These are phyloP conservation scores for Campoplex capitator DNA, from an alignment of 2,888 invertebrate species.

Conservation along the genomic window DNA sequence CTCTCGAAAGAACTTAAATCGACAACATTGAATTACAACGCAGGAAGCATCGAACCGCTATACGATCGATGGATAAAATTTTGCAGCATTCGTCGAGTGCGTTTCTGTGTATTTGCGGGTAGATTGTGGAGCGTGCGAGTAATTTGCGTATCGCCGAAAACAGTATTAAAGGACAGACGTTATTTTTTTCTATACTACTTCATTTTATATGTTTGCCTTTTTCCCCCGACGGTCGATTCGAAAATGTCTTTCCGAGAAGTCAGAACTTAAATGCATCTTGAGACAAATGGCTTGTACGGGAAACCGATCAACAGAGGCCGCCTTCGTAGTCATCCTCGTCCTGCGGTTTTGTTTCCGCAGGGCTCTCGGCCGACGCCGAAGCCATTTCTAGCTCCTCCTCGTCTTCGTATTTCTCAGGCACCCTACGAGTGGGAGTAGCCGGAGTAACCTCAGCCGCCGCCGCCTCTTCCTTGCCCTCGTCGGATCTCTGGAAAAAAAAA, in stretches of 20 bases:
- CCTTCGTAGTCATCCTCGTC: constrained; percentile 67
- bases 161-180: constrained; percentile 2
- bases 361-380: not conserved
- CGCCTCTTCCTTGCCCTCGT: constrained; percentile 26
- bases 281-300: not conserved
- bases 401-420: constrained; percentile 31
- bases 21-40: constrained; percentile 6
- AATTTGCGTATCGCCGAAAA: not conserved
- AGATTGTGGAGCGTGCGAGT: constrained; percentile 14
- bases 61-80: constrained; percentile 14
- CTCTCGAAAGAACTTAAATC: constrained; percentile 4
- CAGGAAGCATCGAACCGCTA: constrained; percentile 6
- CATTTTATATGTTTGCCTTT: constrained; percentile 13
- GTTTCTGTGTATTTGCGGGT: constrained; percentile 1
- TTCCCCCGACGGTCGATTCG: not conserved
- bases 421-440: constrained; percentile 6
- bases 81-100: not conserved
- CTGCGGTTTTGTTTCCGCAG: constrained; percentile 35
- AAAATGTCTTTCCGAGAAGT: not conserved
- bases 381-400: constrained; percentile 45
- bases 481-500: constrained; percentile 33
- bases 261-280: constrained; percentile 5
- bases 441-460: constrained; percentile 31
- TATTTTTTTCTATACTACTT: not conserved
- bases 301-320: constrained; percentile 65